phyloP scores from a whole-genome alignment of 2,797 vertebrate species.

The Cetoscarus ocellatus region DNA sequence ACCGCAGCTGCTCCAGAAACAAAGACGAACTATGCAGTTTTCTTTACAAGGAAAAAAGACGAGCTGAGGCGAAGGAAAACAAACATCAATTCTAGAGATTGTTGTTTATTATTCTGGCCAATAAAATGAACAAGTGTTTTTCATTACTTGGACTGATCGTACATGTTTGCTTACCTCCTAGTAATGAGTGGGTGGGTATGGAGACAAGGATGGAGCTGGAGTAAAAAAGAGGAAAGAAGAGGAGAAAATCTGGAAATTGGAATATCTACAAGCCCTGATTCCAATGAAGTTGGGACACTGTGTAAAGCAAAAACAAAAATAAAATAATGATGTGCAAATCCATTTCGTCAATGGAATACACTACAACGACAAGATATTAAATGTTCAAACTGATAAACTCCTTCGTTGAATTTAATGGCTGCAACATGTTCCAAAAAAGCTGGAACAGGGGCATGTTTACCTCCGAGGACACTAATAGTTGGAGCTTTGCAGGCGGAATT shows the following conservation, averaged over 20 bases:
- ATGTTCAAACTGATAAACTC: too few species aligned
- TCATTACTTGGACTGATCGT: slow-evolving; percentile 19
- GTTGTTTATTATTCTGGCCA: slow-evolving; percentile 30
- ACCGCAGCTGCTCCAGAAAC: slow-evolving; percentile 9
- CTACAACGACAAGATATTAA: too few species aligned
- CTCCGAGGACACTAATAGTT: too few species aligned
- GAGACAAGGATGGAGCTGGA: slow-evolving; percentile 16
- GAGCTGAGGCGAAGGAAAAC: slow-evolving; percentile 21
- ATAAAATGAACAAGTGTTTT: slow-evolving; percentile 40
- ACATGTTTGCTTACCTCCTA: slow-evolving; percentile 6
- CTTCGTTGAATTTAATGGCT: too few species aligned
- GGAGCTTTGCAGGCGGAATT: too few species aligned
- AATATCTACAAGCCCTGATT: background rate
- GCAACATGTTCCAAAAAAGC: too few species aligned
- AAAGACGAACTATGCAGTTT: slow-evolving; percentile 2
- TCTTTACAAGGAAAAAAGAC: background rate
- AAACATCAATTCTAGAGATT: slow-evolving; percentile 36
- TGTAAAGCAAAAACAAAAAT: slow-evolving; percentile 2
- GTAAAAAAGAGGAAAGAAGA: background rate
- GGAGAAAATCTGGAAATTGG: background rate
- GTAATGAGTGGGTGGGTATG: slow-evolving; percentile 17
- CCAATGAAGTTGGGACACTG: too few species aligned
- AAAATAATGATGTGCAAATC: slow-evolving; percentile 9
- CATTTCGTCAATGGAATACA: too few species aligned
- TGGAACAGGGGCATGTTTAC: too few species aligned